Conservation (phyloP, 1,140 invertebrate species). For the Zaprionus inermis region DNA sequence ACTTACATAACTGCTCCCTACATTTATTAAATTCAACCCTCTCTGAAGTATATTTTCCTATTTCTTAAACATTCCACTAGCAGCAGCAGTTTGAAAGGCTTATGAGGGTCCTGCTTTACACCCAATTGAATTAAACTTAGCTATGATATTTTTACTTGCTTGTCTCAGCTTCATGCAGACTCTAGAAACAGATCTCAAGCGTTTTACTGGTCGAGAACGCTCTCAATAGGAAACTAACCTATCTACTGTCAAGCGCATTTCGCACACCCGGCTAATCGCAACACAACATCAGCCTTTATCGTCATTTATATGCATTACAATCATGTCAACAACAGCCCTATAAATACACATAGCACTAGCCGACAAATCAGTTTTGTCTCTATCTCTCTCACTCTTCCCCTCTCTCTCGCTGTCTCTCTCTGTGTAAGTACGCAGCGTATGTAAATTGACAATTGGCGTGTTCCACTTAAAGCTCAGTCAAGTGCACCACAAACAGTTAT, state of each 20-base stretch:
- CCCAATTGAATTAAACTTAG: no score
- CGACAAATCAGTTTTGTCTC: not conserved
- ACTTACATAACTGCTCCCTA: no score
- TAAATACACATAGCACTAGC: not conserved
- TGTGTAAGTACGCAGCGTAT: conserved; percentile 23
- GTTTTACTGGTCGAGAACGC: no score
- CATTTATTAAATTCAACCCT: no score
- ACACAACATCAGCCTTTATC: not conserved
- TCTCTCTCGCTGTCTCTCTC: not conserved
- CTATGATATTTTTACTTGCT: no score
- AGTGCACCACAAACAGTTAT: conserved; percentile 26
- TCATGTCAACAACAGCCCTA: not conserved
- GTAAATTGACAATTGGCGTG: conserved; percentile 72
- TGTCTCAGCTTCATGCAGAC: no score
- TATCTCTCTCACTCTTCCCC: not conserved
- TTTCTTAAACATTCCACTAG: no score
- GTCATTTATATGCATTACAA: not conserved
- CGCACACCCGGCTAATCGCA: not conserved
- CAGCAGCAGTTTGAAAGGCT: no score
- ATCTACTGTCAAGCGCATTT: not conserved
- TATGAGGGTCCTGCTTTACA: no score
- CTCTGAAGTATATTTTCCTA: no score
- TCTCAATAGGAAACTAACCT: not conserved
- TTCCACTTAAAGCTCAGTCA: conserved; percentile 59
- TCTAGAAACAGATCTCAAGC: no score